Percentiles rank a stretch among this genome's conserved stretches.
These are phyloP conservation scores for Pseudomyrmex flavicornis DNA, from an alignment of 1,140 invertebrate genomes.

Conservation along the genomic window DNA sequence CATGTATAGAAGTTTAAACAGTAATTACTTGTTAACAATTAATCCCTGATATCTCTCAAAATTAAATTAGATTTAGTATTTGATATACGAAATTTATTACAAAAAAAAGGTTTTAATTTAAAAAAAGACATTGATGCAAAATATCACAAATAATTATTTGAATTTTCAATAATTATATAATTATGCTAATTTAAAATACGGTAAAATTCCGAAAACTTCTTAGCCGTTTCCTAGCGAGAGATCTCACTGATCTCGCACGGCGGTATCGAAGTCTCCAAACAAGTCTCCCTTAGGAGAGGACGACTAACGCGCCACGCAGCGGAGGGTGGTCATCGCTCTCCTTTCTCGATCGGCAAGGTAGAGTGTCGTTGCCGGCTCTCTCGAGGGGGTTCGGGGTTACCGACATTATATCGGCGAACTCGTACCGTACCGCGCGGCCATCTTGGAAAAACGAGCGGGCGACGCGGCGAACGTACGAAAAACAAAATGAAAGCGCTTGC, in stretches of 20 bases:
- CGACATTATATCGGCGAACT: conserved; percentile 65
- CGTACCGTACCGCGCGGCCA: conserved; percentile 73
- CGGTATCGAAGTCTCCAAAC: conserved; percentile 70
- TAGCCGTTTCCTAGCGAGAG: background rate
- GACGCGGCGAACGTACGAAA: conserved; percentile 76
- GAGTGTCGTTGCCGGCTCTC: conserved; percentile 49
- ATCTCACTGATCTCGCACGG: conserved; percentile 27
- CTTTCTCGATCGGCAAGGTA: conserved; percentile 76
- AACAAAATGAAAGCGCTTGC: conserved; percentile 85
- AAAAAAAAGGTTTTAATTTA: background rate
- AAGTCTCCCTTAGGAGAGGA: conserved; percentile 16
- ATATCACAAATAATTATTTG: background rate
- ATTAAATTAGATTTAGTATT: background rate
- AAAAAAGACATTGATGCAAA: no score
- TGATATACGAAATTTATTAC: background rate
- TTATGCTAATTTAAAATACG: background rate
- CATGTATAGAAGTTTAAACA: background rate
- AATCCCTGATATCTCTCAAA: background rate
- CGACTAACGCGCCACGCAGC: conserved; percentile 74
- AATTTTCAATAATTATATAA: conserved; percentile 19
- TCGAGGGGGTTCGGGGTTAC: conserved; percentile 73
- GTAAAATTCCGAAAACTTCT: background rate
- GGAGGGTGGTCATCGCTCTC: conserved; percentile 51
- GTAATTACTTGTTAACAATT: conserved; percentile 5
- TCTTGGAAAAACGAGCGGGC: conserved; percentile 81